These are phyloP conservation scores for Potamilus streckersoni DNA, from an alignment of 1,140 invertebrate genomes.

Conservation along the genomic window DNA sequence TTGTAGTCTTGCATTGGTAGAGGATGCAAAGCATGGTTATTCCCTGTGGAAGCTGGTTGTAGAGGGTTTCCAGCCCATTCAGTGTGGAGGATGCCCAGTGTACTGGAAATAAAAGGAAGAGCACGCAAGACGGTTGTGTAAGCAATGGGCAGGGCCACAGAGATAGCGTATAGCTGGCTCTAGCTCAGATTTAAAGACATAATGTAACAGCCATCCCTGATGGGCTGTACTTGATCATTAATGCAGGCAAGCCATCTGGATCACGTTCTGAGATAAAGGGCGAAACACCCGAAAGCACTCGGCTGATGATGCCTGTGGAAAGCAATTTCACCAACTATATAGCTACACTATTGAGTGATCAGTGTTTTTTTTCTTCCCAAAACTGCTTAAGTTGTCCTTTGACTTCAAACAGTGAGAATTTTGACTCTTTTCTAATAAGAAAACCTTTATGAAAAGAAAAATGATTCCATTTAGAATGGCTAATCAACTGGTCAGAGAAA, in stretches of 20 bases:
- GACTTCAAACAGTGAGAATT: no score
- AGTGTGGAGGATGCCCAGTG: constrained; percentile 9
- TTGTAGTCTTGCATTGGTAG: background rate
- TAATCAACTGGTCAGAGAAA: no score
- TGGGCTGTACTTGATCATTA: constrained; percentile 11
- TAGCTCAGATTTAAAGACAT: constrained; percentile 11
- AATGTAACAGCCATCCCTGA: constrained; percentile 11
- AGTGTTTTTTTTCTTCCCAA: no score
- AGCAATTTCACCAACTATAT: background rate
- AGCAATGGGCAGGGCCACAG: background rate
- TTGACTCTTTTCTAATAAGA: no score
- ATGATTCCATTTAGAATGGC: no score
- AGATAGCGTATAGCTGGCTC: constrained; percentile 24
- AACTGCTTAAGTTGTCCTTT: no score
- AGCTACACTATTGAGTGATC: no score
- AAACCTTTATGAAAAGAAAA: no score
- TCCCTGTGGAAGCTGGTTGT: constrained; percentile 18
- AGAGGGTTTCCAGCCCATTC: constrained; percentile 30
- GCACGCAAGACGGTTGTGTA: constrained; percentile 5
- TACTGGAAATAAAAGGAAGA: constrained; percentile 8
- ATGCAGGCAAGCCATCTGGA: constrained; percentile 10
- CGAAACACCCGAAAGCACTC: constrained; percentile 14
- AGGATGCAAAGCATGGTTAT: constrained; percentile 16
- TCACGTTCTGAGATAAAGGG: constrained; percentile 5
- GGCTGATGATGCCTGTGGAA: constrained; percentile 7